Evolutionary conservation across 1,140 invertebrate species (phyloP).

Genomic region (Conus betulinus): DNA sequence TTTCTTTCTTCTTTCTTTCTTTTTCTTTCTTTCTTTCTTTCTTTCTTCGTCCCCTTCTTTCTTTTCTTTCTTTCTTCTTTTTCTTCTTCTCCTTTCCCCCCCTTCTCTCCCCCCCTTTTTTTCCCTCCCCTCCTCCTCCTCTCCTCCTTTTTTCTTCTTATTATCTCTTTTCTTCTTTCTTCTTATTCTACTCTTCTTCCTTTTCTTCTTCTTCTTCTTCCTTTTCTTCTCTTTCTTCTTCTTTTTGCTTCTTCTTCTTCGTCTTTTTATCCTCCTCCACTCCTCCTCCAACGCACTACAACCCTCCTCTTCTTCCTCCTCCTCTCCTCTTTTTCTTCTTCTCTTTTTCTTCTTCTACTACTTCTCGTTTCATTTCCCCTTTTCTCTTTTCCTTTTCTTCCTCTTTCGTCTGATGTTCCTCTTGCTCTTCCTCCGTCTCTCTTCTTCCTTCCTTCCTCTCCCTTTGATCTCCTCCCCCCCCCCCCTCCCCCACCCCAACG

Average conservation of each 20-base stretch:
- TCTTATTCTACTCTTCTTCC: not conserved
- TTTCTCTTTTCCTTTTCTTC: too few species aligned
- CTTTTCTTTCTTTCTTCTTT: constrained; percentile 14
- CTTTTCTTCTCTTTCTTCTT: not conserved
- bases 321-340: not conserved
- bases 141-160: not conserved
- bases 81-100: not conserved
- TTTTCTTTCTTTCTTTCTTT: too few species aligned
- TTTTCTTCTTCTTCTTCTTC: not conserved
- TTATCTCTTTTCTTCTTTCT: not conserved
- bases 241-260: not conserved
- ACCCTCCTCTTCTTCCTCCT: not conserved
- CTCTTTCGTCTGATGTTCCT: too few species aligned
- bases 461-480: not conserved
- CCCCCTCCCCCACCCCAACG: too few species aligned
- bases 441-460: not conserved
- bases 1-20: too few species aligned
- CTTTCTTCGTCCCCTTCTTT: not conserved
- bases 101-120: not conserved
- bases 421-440: not conserved
- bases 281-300: not conserved
- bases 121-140: not conserved
- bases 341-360: not conserved
- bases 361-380: not conserved
- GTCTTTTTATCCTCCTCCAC: not conserved